Evolutionary conservation across 2,113 vertebrate species (phyloP), one percentile per base, ranked within the genome.

Genomic region (Trachemys scripta): DNA sequence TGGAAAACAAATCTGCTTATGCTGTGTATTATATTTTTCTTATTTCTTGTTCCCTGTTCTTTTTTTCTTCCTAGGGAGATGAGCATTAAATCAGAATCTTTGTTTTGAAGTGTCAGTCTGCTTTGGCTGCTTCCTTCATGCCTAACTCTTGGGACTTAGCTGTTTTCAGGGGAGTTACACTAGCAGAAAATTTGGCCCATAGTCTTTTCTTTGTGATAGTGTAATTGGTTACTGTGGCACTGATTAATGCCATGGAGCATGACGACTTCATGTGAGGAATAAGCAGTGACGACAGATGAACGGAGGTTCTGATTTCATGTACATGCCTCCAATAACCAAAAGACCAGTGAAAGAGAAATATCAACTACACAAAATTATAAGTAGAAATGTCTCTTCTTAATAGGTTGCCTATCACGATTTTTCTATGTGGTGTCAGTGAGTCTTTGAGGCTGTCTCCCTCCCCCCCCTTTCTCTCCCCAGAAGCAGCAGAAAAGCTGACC

Each of bases 1-100:
- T 56, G 29, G 42, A 86, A 96, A 94, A 83, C 72, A 83, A 89
- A 92, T 93, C 27, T 84, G 45, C 69, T 93, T 72, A 10, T 88
- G 25, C 62, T 94, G n/a, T 42, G 56, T 90, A 72, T 92, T 96
- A 5, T 62, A 49, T 5, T 86, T 88, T 24, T 4, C n/a, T 75
- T 80, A n/a, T 78, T 90, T 76, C 8, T 50, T 38, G 5, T 45
- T 47, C 51, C 29, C 38, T 22, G n/a, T 78, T 56, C 35, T 50
- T 81, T 91, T 72, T 3, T 93, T 80, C 90, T 95, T 56, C 87
- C 57, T 57, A 2, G 38, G 25, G 87, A 84, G n/a, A 62, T 90
- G 42, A 17, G 35, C 29, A 62, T 95, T 94, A 85, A 81, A 72
- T 50, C 89, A 92, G 35, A 27, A 72, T 72, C 38, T 87, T 93